Evolutionary conservation across 1,140 invertebrate species (phyloP).

Genomic region (Hirudo medicinalis): DNA sequence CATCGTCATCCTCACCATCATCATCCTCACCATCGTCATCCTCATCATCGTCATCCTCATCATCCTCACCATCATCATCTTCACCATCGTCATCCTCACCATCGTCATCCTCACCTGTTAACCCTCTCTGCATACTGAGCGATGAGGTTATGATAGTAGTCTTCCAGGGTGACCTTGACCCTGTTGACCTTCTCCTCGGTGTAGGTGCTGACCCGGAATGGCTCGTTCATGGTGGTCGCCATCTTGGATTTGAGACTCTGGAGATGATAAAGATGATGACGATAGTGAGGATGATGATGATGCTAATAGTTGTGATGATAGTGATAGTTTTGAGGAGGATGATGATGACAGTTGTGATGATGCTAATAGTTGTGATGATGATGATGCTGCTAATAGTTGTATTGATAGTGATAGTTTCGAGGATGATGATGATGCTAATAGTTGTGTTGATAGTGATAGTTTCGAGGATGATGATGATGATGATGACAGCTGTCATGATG

Average conservation of each 20-base stretch:
- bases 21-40: too few species aligned
- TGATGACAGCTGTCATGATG: too few species aligned
- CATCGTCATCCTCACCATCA: too few species aligned
- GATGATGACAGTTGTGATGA: not conserved
- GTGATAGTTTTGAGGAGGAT: not conserved
- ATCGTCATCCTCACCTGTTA: slow-evolving; percentile 46
- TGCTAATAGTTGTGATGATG: not conserved
- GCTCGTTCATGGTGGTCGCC: slow-evolving; percentile 35
- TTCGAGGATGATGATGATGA: not conserved
- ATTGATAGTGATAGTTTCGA: not conserved
- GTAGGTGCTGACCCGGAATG: slow-evolving; percentile 44
- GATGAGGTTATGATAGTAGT: slow-evolving; percentile 96
- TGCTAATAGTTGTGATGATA: not conserved
- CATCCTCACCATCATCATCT: too few species aligned
- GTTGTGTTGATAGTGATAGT: not conserved
- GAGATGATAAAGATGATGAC: not conserved
- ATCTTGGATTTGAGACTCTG: slow-evolving; percentile 41
- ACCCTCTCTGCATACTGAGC: slow-evolving; percentile 91
- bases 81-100: too few species aligned
- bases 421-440: not conserved
- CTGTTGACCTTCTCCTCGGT: slow-evolving; percentile 97
- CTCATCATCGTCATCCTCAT: too few species aligned
- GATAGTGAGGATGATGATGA: not conserved
- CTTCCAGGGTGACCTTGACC: slow-evolving; percentile 95
- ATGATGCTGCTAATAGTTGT: not conserved